Evolutionary conservation across 2,113 vertebrate species (phyloP).

Genomic region (Puntigrus tetrazona): DNA sequence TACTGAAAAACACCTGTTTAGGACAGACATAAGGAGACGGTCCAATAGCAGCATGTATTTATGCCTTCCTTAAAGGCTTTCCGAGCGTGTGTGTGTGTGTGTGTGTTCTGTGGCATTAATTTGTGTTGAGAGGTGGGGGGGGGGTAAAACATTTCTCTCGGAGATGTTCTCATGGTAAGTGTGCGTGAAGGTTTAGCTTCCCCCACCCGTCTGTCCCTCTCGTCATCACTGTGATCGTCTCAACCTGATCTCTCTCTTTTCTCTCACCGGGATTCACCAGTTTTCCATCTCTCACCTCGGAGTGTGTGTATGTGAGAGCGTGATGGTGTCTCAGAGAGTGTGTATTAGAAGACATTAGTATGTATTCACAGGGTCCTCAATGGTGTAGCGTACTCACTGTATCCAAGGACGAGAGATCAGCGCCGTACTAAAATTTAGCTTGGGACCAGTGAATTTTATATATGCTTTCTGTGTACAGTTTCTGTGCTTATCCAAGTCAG

Average conservation of each 20-base stretch:
- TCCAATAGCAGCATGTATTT: neutral
- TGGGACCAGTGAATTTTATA: neutral
- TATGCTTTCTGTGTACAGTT: neutral
- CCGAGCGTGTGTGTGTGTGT: conserved; percentile 61
- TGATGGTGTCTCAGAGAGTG: conserved; percentile 24
- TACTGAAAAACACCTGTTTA: conserved; percentile 25
- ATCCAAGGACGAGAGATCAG: neutral
- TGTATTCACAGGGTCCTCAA: neutral
- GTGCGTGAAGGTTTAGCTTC: conserved; percentile 64
- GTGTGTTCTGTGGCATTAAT: conserved; percentile 39
- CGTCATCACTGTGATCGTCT: conserved; percentile 68
- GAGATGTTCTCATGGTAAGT: conserved; percentile 64
- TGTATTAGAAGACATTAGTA: conserved; percentile 10
- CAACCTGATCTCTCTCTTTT: conserved; percentile 65
- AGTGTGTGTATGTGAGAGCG: conserved; percentile 32
- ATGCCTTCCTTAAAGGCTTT: conserved; percentile 42
- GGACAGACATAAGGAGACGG: neutral
- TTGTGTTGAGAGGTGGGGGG: conserved; percentile 54
- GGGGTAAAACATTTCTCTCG: conserved; percentile 58
- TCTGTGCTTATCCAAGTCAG: neutral
- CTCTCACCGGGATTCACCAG: conserved; percentile 68
- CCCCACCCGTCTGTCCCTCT: conserved; percentile 60
- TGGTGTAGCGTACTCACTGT: neutral
- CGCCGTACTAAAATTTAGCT: neutral
- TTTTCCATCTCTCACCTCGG: conserved; percentile 65